phyloP scores from a whole-genome alignment of 2,888 invertebrate genomes.

The Piscicola geometra region DNA sequence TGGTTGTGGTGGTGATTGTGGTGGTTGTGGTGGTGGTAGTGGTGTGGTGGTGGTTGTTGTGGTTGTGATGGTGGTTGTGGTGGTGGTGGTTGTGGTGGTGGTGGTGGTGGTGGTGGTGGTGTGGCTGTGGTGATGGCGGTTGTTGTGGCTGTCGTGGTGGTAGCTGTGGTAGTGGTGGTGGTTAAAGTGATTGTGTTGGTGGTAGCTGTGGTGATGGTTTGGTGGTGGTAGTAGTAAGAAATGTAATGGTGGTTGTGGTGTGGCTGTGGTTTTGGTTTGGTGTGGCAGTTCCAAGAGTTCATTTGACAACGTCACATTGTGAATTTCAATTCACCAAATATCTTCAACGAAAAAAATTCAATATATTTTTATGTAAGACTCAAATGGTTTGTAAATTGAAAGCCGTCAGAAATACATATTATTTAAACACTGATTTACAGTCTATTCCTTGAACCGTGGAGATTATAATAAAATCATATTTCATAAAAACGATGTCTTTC shows the following conservation, averaged over 20 bases:
- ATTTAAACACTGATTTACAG: too few species aligned
- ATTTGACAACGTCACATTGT: too few species aligned
- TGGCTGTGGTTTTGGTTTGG: too few species aligned
- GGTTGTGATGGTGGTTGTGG: slow-evolving; percentile 12
- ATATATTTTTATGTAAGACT: too few species aligned
- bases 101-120: slow-evolving; percentile 23
- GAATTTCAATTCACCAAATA: too few species aligned
- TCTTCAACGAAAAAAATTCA: too few species aligned
- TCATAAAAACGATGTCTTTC: too few species aligned
- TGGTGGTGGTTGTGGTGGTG: slow-evolving; percentile 9
- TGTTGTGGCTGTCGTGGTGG: slow-evolving; percentile 5
- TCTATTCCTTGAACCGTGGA: too few species aligned
- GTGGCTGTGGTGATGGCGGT: slow-evolving; percentile 1
- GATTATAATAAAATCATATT: too few species aligned
- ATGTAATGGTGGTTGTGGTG: slow-evolving; percentile 9
- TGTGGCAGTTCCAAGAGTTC: too few species aligned
- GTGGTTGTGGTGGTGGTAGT: slow-evolving; percentile 15
- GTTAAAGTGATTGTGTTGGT: not conserved
- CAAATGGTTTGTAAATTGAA: too few species aligned
- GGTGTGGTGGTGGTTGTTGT: slow-evolving; percentile 18
- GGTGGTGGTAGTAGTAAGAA: slow-evolving; percentile 14
- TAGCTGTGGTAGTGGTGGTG: slow-evolving; percentile 19
- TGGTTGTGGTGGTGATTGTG: slow-evolving; percentile 14
- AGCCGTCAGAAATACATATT: too few species aligned
- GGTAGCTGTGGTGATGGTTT: slow-evolving; percentile 11